Evolutionary conservation across 2,797 vertebrate genomes (phyloP).

Genomic region (Rallus crepitans): DNA sequence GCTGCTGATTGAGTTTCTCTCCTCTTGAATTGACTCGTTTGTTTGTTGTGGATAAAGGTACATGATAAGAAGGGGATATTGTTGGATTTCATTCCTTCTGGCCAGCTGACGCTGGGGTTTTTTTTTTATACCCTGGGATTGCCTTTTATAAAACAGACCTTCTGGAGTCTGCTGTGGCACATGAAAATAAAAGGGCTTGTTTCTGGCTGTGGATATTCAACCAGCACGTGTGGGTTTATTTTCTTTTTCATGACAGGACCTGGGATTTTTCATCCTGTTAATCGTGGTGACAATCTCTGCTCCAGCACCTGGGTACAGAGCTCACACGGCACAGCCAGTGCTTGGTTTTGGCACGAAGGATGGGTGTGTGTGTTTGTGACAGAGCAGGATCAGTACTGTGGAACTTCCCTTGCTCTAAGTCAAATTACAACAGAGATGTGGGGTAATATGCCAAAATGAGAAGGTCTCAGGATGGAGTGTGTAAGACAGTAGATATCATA

Average conservation of each 20-base stretch:
- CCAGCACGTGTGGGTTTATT: too few species aligned
- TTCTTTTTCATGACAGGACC: not conserved
- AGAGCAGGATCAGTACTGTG: rapidly evolving
- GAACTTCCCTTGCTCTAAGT: not conserved
- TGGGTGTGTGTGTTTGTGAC: not conserved
- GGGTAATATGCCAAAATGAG: not conserved
- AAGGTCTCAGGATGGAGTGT: not conserved
- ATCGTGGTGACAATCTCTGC: not conserved
- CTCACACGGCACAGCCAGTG: rapidly evolving
- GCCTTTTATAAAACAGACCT: not conserved
- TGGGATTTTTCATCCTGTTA: not conserved
- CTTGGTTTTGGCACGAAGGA: not conserved
- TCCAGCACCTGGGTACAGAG: not conserved
- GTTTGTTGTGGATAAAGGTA: constrained; percentile 69
- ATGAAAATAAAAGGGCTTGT: not conserved
- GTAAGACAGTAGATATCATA: not conserved
- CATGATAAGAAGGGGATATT: constrained; percentile 53
- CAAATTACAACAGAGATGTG: not conserved
- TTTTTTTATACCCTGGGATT: not conserved
- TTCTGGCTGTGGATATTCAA: not conserved
- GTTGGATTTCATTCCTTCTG: not conserved
- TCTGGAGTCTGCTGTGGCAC: not conserved
- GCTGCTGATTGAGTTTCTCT: constrained; percentile 70
- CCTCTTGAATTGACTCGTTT: constrained; percentile 74
- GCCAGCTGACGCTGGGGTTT: not conserved